Conservation (phyloP, 2,888 invertebrate species). For the Diploptera punctata region DNA sequence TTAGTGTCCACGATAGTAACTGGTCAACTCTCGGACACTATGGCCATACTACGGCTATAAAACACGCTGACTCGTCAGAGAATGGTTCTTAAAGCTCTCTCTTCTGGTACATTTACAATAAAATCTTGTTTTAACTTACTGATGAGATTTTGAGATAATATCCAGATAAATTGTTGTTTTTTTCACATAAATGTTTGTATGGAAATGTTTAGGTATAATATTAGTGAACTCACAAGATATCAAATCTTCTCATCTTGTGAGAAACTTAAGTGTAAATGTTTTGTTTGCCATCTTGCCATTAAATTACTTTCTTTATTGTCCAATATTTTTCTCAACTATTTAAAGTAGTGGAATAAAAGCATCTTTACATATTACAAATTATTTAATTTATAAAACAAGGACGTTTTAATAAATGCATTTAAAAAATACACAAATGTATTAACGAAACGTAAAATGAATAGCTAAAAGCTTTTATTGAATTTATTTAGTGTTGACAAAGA, state of each 20-base stretch:
- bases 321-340: no score
- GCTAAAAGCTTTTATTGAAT: no score
- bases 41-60: not conserved
- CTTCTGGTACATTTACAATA: not conserved
- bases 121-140: constrained; percentile 5
- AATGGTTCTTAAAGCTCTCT: not conserved
- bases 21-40: no score
- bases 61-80: not conserved
- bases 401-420: no score
- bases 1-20: no score
- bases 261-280: not conserved
- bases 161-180: not conserved
- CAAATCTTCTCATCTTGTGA: not conserved
- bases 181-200: constrained; percentile 11
- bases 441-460: no score
- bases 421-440: no score
- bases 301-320: not conserved
- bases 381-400: no score
- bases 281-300: not conserved
- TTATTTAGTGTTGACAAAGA: no score
- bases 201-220: constrained; percentile 2
- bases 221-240: not conserved
- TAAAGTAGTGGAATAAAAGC: no score
- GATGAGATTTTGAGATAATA: constrained; percentile 8
- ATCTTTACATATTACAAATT: no score